Base-by-base conservation (phyloP, 2,888 invertebrate genomes). In the Xylota segnis region DNA sequence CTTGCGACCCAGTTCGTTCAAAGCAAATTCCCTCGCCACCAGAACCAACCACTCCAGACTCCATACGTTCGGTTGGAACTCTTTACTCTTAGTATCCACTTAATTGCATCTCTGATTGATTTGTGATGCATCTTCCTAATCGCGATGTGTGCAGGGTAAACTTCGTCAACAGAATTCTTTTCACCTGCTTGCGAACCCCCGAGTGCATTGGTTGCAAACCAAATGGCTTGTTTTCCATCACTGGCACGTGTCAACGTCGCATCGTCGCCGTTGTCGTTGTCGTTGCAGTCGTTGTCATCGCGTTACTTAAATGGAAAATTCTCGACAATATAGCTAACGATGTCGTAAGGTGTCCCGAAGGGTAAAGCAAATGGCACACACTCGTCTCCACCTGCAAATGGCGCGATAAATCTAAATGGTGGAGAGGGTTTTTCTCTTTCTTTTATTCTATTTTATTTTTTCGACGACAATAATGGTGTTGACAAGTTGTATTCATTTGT, bases 301-400 rank as follows among this genome's bases (percentile, higher is more conserved):
- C 45, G 5, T 45, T 50, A 65, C 23, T 34, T 37, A 66, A 66
- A 66, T 66, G 66, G 50, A 66, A 66, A 66, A 66, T 52, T 66
- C 52, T 66, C 50, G 52, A 66, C 50, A 52, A 50, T 37, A 34
- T 37, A 34, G n/a, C 37, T 34, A 37, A 50, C 18, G 65, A 52
- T 66, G 23, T 52, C 23, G 34, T 37, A 66, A 66, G 37, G 37
- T 52, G 52, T 66, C 23, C 37, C 40, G 40, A 65, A 23, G 47
- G 32, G 50, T n/a, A 34, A 12, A 29, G 16, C 4, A 6, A 23
- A 29, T 12, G 14, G 23, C 23, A 12, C 10, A 29, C 10, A 32
- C 63, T 10, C 16, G 7, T 23, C 18, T 1, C 16, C 14, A 45
- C 16, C 45, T 63, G 32, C 0, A 63, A 63, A 32, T 63, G 63